These are phyloP conservation scores for Drosophila pachea DNA, from an alignment of 1,140 invertebrate genomes.

Conservation along the genomic window DNA sequence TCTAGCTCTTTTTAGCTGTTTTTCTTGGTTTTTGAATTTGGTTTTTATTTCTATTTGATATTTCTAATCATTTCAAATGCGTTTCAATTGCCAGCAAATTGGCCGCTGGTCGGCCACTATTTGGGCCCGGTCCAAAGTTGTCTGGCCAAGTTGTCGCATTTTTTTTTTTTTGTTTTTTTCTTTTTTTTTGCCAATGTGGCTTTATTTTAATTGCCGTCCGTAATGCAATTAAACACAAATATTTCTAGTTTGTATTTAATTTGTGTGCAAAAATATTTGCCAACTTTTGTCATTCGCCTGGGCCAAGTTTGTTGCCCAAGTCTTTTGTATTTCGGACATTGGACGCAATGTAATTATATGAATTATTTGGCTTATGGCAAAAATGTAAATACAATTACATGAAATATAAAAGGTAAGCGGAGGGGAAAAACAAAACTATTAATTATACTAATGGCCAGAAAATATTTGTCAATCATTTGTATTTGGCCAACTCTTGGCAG, in stretches of 20 bases:
- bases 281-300: slow-evolving; percentile 13
- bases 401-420: background rate
- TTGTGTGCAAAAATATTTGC: slow-evolving; percentile 55
- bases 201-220: slow-evolving; percentile 49
- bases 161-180: slow-evolving; percentile 36
- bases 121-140: slow-evolving; percentile 28
- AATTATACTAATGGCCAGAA: slow-evolving; percentile 12
- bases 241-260: slow-evolving; percentile 58
- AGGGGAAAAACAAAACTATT: slow-evolving; percentile 1
- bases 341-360: slow-evolving; percentile 29
- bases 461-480: slow-evolving; percentile 2
- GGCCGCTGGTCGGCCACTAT: slow-evolving; percentile 3
- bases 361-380: slow-evolving; percentile 32
- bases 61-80: slow-evolving; percentile 62
- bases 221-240: slow-evolving; percentile 71
- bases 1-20: background rate
- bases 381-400: slow-evolving; percentile 39
- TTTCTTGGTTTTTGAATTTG: slow-evolving; percentile 24
- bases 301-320: slow-evolving; percentile 49
- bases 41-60: slow-evolving; percentile 44
- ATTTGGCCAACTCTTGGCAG: background rate
- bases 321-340: slow-evolving; percentile 46
- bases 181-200: slow-evolving; percentile 24
- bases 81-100: slow-evolving; percentile 66
- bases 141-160: slow-evolving; percentile 53